Conservation (phyloP, 2,888 invertebrate species). For the Cyaniris semiargus region DNA sequence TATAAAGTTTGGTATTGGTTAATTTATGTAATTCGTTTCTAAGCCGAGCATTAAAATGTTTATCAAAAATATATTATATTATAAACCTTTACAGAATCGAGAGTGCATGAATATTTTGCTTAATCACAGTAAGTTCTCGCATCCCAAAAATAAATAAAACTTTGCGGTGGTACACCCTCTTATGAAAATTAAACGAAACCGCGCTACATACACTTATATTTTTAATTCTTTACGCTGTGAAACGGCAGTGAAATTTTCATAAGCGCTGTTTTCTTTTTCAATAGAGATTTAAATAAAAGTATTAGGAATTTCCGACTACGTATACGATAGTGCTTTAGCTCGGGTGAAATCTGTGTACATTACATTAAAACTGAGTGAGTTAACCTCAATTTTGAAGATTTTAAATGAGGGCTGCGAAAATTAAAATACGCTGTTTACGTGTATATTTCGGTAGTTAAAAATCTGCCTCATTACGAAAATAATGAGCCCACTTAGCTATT, state of each 20-base stretch:
- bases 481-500: conserved; percentile 4
- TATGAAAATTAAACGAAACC: conserved; percentile 30
- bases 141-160: conserved; percentile 29
- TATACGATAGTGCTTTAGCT: neutral
- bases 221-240: conserved; percentile 29
- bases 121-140: conserved; percentile 30
- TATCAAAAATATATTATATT: conserved; percentile 10
- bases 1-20: neutral
- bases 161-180: conserved; percentile 20
- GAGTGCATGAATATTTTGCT: conserved; percentile 15
- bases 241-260: conserved; percentile 29
- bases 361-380: conserved; percentile 3
- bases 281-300: conserved; percentile 19
- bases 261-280: conserved; percentile 24
- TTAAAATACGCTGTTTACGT: neutral
- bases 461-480: conserved; percentile 11
- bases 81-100: neutral
- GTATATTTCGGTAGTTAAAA: neutral
- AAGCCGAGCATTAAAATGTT: conserved; percentile 7
- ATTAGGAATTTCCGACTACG: neutral
- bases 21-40: neutral
- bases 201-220: conserved; percentile 28
- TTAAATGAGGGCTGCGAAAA: conserved; percentile 7
- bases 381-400: conserved; percentile 19
- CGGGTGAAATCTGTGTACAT: neutral